phyloP scores from a whole-genome alignment of 1,140 invertebrate genomes.

The Drosophila punjabiensis region DNA sequence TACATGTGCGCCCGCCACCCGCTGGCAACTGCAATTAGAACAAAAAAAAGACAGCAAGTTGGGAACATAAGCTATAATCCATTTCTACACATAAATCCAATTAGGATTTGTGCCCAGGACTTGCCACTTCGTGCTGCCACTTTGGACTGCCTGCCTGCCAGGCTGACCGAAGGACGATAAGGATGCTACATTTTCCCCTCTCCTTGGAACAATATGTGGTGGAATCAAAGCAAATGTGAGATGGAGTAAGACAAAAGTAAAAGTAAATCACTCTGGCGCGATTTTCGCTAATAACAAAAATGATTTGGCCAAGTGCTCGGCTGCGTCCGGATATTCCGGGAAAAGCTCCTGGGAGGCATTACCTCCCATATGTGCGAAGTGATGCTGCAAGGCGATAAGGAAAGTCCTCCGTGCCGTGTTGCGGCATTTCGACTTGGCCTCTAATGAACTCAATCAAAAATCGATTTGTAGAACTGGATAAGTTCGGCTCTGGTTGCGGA shows the following conservation, averaged over 20 bases:
- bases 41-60: constrained; percentile 46
- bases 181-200: constrained; percentile 3
- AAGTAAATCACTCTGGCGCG: constrained; percentile 81
- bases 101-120: constrained; percentile 72
- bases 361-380: constrained; percentile 40
- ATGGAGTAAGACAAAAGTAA: constrained; percentile 72
- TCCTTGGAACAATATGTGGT: constrained; percentile 31
- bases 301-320: constrained; percentile 69
- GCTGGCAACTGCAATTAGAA: constrained; percentile 66
- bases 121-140: constrained; percentile 52
- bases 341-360: constrained; percentile 75
- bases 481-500: constrained; percentile 10
- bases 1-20: not conserved
- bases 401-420: constrained; percentile 35
- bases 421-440: constrained; percentile 49
- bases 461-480: constrained; percentile 76
- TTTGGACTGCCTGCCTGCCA: constrained; percentile 42
- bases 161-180: constrained; percentile 67
- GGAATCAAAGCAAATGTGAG: constrained; percentile 65
- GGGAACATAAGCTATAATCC: constrained; percentile 75
- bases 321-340: not conserved
- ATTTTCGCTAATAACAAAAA: constrained; percentile 84
- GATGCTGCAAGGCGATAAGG: constrained; percentile 58
- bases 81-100: constrained; percentile 83
- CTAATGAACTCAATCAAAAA: constrained; percentile 85